Base-by-base conservation (phyloP, 2,888 invertebrate species). In the Maniola hyperantus region DNA sequence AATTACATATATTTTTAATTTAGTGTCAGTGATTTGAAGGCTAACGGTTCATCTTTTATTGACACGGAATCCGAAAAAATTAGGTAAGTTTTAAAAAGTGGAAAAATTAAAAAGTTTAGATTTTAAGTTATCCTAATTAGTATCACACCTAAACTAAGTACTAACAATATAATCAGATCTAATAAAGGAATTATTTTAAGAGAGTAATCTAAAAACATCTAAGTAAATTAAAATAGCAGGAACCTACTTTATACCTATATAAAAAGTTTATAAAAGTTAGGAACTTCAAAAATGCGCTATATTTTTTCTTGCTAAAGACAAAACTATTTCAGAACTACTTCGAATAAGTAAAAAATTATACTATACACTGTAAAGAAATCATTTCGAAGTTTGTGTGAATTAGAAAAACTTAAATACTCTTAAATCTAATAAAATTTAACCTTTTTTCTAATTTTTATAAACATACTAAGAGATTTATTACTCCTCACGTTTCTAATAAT, bases 21-120 rank as follows among this genome's bases (percentile, higher is more conserved):
- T 71, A 73, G 90, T 91, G 91, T 82, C 78, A 84, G 91, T 91
- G 90, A 76, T 84, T 81, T 71, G 58, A 62, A 65, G 57, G 51
- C 74, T 78, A 74, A 78, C 78, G 70, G 73, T 73, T 73, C 76
- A 74, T 72, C 78, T 79, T 75, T 74, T 74, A 72, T 79, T 78
- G 46, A 64, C 68, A 71, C 80, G 85, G 90, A 89, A 89, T 82
- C 83, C 81, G 74, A 71, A 76, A 69, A 68, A 65, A 79, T 77
- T 84, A 91, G 83, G 91, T 91, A 73, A 90, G 91, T 86, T 57
- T 36, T 48, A 44, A 54, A 15, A 5, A 46, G 54, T 55, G 46
- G 46, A 53, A 53, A 20, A 51, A 34, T 7, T 48, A 60, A 51
- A 59, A 39, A 64, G 46, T 34, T 13, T 44, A 20, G 11, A 26